Base-by-base conservation (phyloP, 64 coral and sea anemone species). In the Trachythela sp. region DNA sequence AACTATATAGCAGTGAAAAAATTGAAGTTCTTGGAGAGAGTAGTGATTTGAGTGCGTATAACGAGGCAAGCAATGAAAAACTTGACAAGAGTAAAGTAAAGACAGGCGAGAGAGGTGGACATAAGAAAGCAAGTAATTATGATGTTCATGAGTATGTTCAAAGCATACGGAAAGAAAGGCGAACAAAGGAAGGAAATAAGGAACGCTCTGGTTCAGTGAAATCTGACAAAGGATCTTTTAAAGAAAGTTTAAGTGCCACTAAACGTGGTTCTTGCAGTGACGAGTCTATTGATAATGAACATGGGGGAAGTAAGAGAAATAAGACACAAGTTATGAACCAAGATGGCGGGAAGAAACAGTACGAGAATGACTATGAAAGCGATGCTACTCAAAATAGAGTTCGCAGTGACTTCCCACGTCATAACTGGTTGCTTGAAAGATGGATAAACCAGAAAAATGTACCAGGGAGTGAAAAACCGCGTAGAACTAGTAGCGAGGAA, bases 381-480 rank as follows among this genome's bases (percentile, higher is more conserved):
- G 56, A 20, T 64, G 88, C 94, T 20, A 97, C 93, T 40, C 93
- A 99, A 70, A 99, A 99, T 89, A 91, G 96, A 48, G 92, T 95
- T 49, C 93, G 91, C 27, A 91, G 94, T 48, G 96, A 99, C 77
- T 91, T 99, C 10, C 96, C 96, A 34, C 88, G 96, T 32, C 96
- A 99, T 84, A 99, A 99, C 89, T 99, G 96, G 96, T 88, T 99
- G 36, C 91, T 99, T 20, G 96, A 99, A 14, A 36, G 93, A 39
- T 71, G 94, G 6, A 84, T 92, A 1, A 94, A 99, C 48, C 93
- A 99, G 84, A 99, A 99, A 1, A 94, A 90, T 40, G 67, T 97
- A 0, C 60, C 83, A 4, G 45, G 70, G 15, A 89, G 27, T 60
- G 24, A 56, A 41, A 75, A 91, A 70, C 68, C 87, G 13, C 40